A percentile compares a stretch with the other conserved stretches of the same genome.
phyloP scores from a whole-genome alignment of 2,113 vertebrate genomes.

The Furnarius figulus region DNA sequence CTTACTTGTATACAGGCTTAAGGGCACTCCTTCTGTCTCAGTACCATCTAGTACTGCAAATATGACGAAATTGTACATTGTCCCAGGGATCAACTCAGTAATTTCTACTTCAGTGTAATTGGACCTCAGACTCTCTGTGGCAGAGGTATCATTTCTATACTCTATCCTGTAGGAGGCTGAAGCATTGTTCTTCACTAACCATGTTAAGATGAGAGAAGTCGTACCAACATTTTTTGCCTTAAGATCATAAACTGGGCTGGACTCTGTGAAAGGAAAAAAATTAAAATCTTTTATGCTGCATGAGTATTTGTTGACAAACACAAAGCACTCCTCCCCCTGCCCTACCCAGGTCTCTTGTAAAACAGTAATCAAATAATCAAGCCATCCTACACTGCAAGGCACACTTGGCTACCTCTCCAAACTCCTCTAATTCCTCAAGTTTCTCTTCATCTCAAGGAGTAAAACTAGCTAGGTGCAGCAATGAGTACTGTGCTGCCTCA shows the following conservation, averaged over 20 bases:
- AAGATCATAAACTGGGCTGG: background rate
- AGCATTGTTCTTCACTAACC: rapidly evolving
- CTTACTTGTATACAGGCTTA: background rate
- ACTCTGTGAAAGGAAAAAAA: background rate
- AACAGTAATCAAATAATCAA: background rate
- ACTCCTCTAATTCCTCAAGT: background rate
- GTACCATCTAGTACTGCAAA: rapidly evolving
- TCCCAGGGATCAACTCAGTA: background rate
- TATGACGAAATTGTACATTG: rapidly evolving
- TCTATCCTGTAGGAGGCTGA: background rate
- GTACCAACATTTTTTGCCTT: background rate
- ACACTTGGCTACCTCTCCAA: background rate
- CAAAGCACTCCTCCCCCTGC: background rate
- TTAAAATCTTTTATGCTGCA: background rate
- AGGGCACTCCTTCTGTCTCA: rapidly evolving
- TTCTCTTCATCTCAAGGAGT: background rate
- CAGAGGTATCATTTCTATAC: rapidly evolving
- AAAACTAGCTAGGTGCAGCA: background rate
- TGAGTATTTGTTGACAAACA: background rate
- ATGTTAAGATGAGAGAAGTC: background rate
- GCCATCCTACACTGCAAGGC: background rate
- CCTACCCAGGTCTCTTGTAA: background rate
- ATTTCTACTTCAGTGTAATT: rapidly evolving
- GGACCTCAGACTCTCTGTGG: rapidly evolving
- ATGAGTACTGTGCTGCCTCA: background rate